Evolutionary conservation across 1,140 invertebrate species (phyloP).

Genomic region (Ceratina australensis): DNA sequence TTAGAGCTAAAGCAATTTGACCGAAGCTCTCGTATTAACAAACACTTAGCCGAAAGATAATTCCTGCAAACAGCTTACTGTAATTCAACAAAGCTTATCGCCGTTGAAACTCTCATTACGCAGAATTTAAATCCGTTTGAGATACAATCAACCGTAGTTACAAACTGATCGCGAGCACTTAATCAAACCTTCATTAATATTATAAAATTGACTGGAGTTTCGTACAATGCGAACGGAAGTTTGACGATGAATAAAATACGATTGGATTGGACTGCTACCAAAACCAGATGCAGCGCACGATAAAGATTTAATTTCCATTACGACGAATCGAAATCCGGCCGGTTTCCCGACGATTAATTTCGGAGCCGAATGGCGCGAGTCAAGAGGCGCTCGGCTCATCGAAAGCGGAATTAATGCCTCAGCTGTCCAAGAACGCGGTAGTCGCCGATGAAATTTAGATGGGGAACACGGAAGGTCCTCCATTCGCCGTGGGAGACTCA

Average conservation of each 20-base stretch:
- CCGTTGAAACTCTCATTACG: too few species aligned
- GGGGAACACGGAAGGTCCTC: not conserved
- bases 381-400: not conserved
- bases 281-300: not conserved
- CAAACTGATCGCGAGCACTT: not conserved
- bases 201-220: too few species aligned
- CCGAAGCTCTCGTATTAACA: conserved; percentile 26
- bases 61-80: not conserved
- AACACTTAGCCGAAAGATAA: conserved; percentile 25
- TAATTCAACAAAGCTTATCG: too few species aligned
- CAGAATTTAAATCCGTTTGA: too few species aligned
- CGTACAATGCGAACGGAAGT: too few species aligned
- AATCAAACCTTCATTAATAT: too few species aligned
- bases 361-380: not conserved
- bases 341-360: not conserved
- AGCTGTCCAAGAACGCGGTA: not conserved
- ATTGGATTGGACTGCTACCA: too few species aligned
- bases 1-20: conserved; percentile 37
- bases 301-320: not conserved
- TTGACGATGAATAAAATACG: too few species aligned
- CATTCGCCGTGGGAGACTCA: not conserved
- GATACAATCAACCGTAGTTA: not conserved
- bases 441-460: conserved; percentile 32
- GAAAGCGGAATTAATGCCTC: conserved; percentile 10
- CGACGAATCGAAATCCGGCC: not conserved